Evolutionary conservation across 2,888 invertebrate genomes (phyloP).

Genomic region (Pandemis heparana): DNA sequence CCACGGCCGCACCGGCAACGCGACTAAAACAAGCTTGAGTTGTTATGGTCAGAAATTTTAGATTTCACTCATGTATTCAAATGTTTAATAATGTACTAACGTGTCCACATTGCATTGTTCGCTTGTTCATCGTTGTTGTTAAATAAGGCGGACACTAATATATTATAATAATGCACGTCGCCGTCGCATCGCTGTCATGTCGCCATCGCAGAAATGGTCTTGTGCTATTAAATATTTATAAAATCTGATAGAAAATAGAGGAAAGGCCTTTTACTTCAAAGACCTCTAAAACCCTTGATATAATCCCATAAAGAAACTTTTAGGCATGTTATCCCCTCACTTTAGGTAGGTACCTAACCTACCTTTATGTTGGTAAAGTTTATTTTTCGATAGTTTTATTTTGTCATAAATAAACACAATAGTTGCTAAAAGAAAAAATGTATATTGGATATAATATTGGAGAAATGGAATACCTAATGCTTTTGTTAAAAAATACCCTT

Average conservation of each 20-base stretch:
- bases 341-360: constrained; percentile 13
- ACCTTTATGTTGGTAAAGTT: not conserved
- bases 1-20: too few species aligned
- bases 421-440: not conserved
- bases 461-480: not conserved
- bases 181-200: too few species aligned
- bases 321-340: not conserved
- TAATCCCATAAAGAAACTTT: constrained; percentile 26
- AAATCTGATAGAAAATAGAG: not conserved
- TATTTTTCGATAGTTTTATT: constrained; percentile 3
- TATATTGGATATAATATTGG: not conserved
- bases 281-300: constrained; percentile 16
- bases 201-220: not conserved
- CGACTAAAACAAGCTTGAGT: too few species aligned
- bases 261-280: constrained; percentile 26
- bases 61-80: too few species aligned
- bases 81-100: too few species aligned
- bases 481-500: not conserved
- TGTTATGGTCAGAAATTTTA: too few species aligned
- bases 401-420: not conserved
- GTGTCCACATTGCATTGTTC: too few species aligned
- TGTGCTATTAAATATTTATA: constrained; percentile 5
- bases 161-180: too few species aligned
- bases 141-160: too few species aligned
- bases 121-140: too few species aligned